Conservation (phyloP, 2,113 vertebrate genomes). For the Prolemur simus region DNA sequence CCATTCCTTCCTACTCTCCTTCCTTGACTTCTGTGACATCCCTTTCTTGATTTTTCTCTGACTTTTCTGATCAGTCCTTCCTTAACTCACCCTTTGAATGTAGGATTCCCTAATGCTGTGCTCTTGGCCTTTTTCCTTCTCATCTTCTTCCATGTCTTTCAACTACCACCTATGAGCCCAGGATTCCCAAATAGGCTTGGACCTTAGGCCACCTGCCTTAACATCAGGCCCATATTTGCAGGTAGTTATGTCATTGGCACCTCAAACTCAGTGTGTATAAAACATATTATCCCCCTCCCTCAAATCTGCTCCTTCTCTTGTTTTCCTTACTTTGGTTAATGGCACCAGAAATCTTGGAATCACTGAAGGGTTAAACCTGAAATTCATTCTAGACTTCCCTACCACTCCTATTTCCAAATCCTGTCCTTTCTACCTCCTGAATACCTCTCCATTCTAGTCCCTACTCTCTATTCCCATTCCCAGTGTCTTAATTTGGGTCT, state of each 20-base stretch:
- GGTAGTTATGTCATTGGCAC: background rate
- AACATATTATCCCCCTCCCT: background rate
- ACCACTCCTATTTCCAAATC: background rate
- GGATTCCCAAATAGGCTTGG: background rate
- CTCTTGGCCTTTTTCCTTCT: background rate
- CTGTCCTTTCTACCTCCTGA: background rate
- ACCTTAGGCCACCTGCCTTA: background rate
- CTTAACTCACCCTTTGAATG: background rate
- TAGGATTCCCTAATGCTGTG: background rate
- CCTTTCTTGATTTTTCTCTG: background rate
- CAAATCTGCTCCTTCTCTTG: background rate
- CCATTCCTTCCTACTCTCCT: background rate
- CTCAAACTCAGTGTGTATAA: background rate
- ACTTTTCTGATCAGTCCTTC: background rate
- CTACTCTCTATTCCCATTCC: background rate
- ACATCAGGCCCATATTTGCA: background rate
- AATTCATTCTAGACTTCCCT: background rate
- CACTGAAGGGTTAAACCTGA: background rate
- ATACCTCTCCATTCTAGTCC: background rate
- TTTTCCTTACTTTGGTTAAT: background rate
- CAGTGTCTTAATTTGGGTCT: background rate
- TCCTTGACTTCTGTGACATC: background rate
- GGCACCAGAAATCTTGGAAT: background rate
- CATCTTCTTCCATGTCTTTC: background rate
- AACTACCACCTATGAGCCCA: background rate